A percentile compares a stretch with the other conserved stretches of the same genome.
phyloP scores from a whole-genome alignment of 2,113 vertebrate species.

The Odontesthes bonariensis region DNA sequence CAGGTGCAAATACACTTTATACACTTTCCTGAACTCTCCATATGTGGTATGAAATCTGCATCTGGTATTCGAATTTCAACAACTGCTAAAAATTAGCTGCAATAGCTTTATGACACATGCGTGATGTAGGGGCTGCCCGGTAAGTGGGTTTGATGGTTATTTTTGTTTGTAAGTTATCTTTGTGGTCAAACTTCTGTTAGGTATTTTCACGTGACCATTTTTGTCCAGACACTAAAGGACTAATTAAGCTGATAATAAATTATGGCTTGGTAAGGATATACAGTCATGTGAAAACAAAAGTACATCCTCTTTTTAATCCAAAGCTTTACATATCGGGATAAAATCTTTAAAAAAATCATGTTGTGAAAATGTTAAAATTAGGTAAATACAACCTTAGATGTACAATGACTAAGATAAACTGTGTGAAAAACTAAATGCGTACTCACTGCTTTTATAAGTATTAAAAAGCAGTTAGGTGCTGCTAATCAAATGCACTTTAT shows the following conservation, averaged over 20 bases:
- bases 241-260: conserved; percentile 29
- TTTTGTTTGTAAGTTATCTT: conserved; percentile 25
- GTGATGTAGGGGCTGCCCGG: conserved; percentile 30
- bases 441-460: too few relatives aligned
- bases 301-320: background rate
- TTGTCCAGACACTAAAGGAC: conserved; percentile 28
- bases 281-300: background rate
- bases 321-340: background rate
- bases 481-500: too few relatives aligned
- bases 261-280: conserved; percentile 40
- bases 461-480: too few relatives aligned
- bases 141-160: conserved; percentile 6
- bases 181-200: conserved; percentile 26
- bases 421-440: too few relatives aligned
- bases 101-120: conserved; percentile 14
- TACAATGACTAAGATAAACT: too few relatives aligned
- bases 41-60: background rate
- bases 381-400: background rate
- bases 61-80: background rate
- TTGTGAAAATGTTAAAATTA: background rate
- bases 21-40: conserved; percentile 8
- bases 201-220: conserved; percentile 18
- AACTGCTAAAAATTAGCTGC: conserved; percentile 6
- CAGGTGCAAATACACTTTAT: conserved; percentile 8
- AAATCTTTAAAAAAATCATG: background rate